Conservation (phyloP, 2,797 vertebrate species). For the Leptoclinus maculatus region DNA sequence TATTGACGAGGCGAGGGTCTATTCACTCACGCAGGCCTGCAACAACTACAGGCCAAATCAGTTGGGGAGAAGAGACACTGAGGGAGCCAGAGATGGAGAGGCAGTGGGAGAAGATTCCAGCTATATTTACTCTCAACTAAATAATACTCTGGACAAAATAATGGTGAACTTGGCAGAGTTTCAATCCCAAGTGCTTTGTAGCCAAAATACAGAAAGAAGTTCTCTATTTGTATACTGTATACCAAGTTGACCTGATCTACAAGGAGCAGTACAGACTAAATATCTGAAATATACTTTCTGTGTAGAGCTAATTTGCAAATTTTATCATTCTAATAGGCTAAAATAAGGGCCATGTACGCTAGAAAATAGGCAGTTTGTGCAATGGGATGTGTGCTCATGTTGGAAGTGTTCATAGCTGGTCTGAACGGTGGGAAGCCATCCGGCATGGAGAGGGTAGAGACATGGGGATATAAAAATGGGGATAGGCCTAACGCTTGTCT, state of each 20-base stretch:
- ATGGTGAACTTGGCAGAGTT: slow-evolving; percentile 48
- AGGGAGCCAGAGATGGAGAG: slow-evolving; percentile 36
- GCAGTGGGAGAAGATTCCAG: slow-evolving; percentile 30
- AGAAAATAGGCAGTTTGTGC: neutral
- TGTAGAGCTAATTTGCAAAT: neutral
- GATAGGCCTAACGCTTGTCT: no score
- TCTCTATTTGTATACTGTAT: slow-evolving; percentile 3
- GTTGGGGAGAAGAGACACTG: slow-evolving; percentile 36
- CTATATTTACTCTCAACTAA: slow-evolving; percentile 57
- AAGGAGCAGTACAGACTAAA: neutral
- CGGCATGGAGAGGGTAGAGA: neutral
- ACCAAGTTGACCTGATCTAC: slow-evolving; percentile 9
- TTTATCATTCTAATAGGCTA: no score
- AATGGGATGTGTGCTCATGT: neutral
- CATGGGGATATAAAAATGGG: neutral
- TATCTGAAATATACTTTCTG: neutral
- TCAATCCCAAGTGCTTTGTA: slow-evolving; percentile 7
- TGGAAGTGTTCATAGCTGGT: neutral
- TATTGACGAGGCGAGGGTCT: slow-evolving; percentile 82
- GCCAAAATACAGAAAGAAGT: slow-evolving; percentile 23
- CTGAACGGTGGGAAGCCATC: neutral
- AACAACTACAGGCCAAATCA: slow-evolving; percentile 73
- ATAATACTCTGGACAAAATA: slow-evolving; percentile 50
- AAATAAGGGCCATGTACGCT: neutral
- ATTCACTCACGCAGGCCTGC: slow-evolving; percentile 69